Evolutionary conservation across 1,140 invertebrate genomes (phyloP).

Genomic region (Telenomus remus): DNA sequence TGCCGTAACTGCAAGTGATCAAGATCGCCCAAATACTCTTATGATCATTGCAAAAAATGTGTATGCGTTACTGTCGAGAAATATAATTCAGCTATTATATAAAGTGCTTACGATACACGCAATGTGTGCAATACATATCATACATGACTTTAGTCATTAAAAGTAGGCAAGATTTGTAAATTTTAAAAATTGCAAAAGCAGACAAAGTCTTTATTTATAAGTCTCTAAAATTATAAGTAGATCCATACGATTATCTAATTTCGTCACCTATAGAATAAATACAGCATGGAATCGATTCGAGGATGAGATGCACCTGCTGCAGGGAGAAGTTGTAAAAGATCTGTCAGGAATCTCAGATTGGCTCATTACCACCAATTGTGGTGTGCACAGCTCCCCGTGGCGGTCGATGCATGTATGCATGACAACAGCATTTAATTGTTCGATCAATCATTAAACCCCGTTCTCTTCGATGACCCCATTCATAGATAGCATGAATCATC

Average conservation of each 20-base stretch:
- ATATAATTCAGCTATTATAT: no score
- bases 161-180: no score
- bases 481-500: constrained; percentile 44
- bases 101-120: no score
- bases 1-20: constrained; percentile 43
- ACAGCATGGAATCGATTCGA: constrained; percentile 55
- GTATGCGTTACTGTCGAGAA: no score
- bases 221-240: constrained; percentile 1
- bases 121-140: no score
- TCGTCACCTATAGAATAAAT: constrained; percentile 44
- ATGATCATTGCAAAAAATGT: neutral
- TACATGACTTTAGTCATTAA: no score
- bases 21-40: constrained; percentile 38
- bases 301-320: constrained; percentile 59
- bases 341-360: constrained; percentile 64
- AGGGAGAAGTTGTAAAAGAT: constrained; percentile 56
- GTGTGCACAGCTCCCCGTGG: constrained; percentile 64
- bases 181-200: neutral
- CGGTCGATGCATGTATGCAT: constrained; percentile 63
- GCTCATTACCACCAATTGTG: constrained; percentile 75
- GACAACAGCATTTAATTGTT: constrained; percentile 74
- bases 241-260: constrained; percentile 37
- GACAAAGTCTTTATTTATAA: constrained; percentile 29
- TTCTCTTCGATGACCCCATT: constrained; percentile 36
- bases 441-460: constrained; percentile 71